A percentile compares a stretch with the other conserved stretches of the same genome.
phyloP scores from a whole-genome alignment of 2,113 vertebrate genomes.

The Dicerorhinus sumatrensis region DNA sequence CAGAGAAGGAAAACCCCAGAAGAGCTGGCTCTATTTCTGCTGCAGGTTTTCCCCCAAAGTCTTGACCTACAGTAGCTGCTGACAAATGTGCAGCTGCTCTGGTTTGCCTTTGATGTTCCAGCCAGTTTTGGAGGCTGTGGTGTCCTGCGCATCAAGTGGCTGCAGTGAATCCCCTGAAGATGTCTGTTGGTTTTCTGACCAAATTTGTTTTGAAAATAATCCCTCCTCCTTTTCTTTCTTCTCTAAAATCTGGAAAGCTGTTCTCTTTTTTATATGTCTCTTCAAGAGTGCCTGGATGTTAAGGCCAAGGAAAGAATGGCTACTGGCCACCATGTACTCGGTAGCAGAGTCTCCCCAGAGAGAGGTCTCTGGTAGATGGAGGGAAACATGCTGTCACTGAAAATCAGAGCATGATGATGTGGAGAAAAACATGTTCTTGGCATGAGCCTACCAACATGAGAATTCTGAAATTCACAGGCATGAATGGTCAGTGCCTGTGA shows the following conservation, averaged over 20 bases:
- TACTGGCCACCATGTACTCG: background rate
- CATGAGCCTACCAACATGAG: background rate
- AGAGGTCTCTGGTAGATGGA: background rate
- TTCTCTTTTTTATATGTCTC: constrained; percentile 12
- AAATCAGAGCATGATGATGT: background rate
- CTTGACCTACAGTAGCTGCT: background rate
- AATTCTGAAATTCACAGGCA: background rate
- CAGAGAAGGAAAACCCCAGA: constrained; percentile 71
- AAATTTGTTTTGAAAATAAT: background rate
- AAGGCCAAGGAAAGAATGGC: background rate
- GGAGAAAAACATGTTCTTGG: background rate
- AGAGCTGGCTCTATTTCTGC: background rate
- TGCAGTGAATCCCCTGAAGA: background rate
- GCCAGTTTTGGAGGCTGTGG: background rate
- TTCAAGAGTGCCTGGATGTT: background rate
- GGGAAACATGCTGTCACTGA: background rate
- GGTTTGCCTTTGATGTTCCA: background rate
- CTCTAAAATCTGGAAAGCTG: background rate
- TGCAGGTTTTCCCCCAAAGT: too few relatives aligned
- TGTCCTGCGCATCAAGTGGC: background rate
- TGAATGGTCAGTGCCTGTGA: background rate
- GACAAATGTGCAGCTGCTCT: background rate
- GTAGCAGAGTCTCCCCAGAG: background rate
- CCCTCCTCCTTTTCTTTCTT: background rate
- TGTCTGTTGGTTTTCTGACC: background rate